Conservation (phyloP, 1,140 invertebrate genomes). For the Halictus rubicundus region DNA sequence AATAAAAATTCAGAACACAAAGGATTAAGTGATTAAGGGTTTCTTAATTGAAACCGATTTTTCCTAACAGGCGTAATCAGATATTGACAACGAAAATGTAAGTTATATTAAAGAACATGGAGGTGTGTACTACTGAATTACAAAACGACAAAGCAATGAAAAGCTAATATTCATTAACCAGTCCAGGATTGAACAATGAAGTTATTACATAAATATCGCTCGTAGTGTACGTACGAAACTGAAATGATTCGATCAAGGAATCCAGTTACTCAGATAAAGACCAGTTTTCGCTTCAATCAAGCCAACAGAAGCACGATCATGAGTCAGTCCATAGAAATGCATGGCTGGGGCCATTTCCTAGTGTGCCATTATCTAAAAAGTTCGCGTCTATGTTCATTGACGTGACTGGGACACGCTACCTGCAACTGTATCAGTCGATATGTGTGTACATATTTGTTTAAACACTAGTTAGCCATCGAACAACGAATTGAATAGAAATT, state of each 20-base stretch:
- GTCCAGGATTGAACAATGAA: background rate
- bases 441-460: background rate
- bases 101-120: too few relatives aligned
- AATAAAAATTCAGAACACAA: too few relatives aligned
- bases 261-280: slow-evolving; percentile 32
- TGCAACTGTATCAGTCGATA: background rate
- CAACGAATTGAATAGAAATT: too few relatives aligned
- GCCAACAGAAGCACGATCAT: slow-evolving; percentile 32
- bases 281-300: slow-evolving; percentile 13
- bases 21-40: too few relatives aligned
- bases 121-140: too few relatives aligned
- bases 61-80: too few relatives aligned
- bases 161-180: too few relatives aligned
- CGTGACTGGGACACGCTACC: slow-evolving; percentile 1
- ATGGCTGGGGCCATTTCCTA: background rate
- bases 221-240: background rate
- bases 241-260: background rate
- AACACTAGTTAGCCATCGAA: background rate
- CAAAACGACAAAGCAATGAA: too few relatives aligned
- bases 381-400: slow-evolving; percentile 1
- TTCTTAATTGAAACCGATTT: too few relatives aligned
- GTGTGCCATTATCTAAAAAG: background rate
- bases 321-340: slow-evolving; percentile 29
- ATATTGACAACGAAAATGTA: too few relatives aligned
- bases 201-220: background rate